These are phyloP conservation scores for Andrena haemorrhoa DNA, from an alignment of 2,888 invertebrate genomes.

Conservation along the genomic window DNA sequence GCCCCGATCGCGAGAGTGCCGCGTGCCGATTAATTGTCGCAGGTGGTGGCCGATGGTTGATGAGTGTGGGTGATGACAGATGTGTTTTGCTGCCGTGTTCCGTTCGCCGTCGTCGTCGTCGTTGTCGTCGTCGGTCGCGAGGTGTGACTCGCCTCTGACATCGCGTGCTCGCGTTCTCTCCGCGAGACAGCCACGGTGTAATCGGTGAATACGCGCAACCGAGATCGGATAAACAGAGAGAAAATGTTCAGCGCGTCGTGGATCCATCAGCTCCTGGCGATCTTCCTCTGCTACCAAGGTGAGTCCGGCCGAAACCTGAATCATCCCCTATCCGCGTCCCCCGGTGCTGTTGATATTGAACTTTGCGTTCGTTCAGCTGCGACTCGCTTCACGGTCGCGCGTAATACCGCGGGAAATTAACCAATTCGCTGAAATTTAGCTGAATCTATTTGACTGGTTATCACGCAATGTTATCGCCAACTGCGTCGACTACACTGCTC, in stretches of 20 bases:
- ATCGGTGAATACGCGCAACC: slow-evolving; percentile 16
- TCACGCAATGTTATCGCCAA: slow-evolving; percentile 53
- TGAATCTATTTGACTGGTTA: slow-evolving; percentile 26
- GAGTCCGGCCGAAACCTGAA: background rate
- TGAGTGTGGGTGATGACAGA: slow-evolving; percentile 81
- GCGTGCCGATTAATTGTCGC: slow-evolving; percentile 57
- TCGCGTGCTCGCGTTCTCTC: slow-evolving; percentile 15
- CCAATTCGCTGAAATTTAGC: slow-evolving; percentile 64
- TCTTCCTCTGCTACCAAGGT: slow-evolving; percentile 68
- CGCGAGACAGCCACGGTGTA: slow-evolving; percentile 15
- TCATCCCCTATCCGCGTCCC: background rate
- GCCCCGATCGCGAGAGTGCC: slow-evolving; percentile 50
- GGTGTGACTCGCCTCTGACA: slow-evolving; percentile 42
- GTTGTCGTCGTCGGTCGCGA: slow-evolving; percentile 44
- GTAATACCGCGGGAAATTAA: slow-evolving; percentile 53
- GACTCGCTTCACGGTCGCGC: slow-evolving; percentile 46
- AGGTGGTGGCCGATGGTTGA: slow-evolving; percentile 71
- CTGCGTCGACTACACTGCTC: background rate
- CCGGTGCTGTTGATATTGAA: slow-evolving; percentile 10
- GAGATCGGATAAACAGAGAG: slow-evolving; percentile 8
- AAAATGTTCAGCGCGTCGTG: slow-evolving; percentile 48
- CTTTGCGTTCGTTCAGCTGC: background rate
- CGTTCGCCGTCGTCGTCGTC: slow-evolving; percentile 56
- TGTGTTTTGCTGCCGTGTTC: slow-evolving; percentile 69
- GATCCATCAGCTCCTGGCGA: slow-evolving; percentile 43